Evolutionary conservation across 2,113 vertebrate genomes (phyloP).

Genomic region (Serinus canaria): DNA sequence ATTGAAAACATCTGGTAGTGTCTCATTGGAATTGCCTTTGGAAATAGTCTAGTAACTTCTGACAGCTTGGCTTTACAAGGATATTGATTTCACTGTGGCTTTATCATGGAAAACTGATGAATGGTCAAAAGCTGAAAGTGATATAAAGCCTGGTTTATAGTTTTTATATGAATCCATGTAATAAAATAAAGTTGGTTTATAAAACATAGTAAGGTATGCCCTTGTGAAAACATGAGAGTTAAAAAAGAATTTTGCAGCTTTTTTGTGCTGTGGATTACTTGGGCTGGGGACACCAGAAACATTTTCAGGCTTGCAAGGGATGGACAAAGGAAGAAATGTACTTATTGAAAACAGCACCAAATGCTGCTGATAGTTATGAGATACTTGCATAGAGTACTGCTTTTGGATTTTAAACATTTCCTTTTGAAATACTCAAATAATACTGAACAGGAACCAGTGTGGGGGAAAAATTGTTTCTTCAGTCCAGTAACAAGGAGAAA

Average conservation of each 20-base stretch:
- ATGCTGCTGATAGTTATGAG: neutral
- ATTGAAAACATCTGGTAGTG: conserved; percentile 58
- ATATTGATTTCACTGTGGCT: conserved; percentile 55
- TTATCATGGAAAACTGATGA: conserved; percentile 61
- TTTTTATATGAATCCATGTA: conserved; percentile 43
- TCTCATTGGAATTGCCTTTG: conserved; percentile 64
- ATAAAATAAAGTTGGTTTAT: conserved; percentile 59
- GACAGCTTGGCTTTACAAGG: conserved; percentile 58
- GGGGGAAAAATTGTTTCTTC: neutral
- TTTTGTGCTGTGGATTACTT: neutral
- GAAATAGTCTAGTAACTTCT: conserved; percentile 65
- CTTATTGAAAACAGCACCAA: neutral
- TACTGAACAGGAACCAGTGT: neutral
- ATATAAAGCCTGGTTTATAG: conserved; percentile 38
- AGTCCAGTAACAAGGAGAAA: neutral
- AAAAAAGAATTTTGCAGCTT: neutral
- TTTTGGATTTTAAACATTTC: neutral
- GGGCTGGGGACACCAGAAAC: neutral
- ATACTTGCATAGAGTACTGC: neutral
- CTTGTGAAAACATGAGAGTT: neutral
- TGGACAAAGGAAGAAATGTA: neutral
- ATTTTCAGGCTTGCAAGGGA: neutral
- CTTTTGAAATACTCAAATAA: neutral
- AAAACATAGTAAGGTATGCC: conserved; percentile 31
- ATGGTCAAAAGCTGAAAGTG: conserved; percentile 49